These are phyloP conservation scores for Ceratosolen fusciceps DNA, from an alignment of 1,140 invertebrate species.

Conservation along the genomic window DNA sequence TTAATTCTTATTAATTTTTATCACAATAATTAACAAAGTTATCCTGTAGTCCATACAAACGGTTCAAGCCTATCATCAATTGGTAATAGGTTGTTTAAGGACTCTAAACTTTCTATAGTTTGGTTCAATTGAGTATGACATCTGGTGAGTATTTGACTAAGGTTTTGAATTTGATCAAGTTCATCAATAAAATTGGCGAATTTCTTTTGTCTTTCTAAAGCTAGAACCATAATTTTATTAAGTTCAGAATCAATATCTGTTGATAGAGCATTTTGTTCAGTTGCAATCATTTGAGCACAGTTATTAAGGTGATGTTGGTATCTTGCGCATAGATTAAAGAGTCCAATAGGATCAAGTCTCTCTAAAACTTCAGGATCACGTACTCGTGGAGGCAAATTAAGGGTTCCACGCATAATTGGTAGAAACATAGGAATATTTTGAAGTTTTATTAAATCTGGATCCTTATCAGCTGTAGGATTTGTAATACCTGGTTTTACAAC, in stretches of 20 bases:
- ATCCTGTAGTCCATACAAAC: constrained; percentile 90
- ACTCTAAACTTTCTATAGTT: constrained; percentile 87
- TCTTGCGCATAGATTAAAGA: constrained; percentile 76
- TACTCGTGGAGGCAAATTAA: constrained; percentile 85
- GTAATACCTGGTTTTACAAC: constrained; percentile 84
- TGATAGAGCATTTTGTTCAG: constrained; percentile 62
- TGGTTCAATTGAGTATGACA: constrained; percentile 88
- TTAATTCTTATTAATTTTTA: background rate
- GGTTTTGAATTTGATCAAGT: constrained; percentile 83
- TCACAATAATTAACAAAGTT: constrained; percentile 51
- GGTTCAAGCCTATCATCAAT: constrained; percentile 88
- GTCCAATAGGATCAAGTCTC: constrained; percentile 78
- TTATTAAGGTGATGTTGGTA: constrained; percentile 83
- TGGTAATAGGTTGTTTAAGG: constrained; percentile 87
- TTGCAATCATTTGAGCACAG: constrained; percentile 66
- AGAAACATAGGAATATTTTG: constrained; percentile 91
- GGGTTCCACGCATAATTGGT: constrained; percentile 90
- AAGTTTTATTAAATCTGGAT: constrained; percentile 85
- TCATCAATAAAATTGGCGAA: constrained; percentile 89
- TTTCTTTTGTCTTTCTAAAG: constrained; percentile 86
- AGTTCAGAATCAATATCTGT: constrained; percentile 79
- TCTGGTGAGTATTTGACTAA: constrained; percentile 80
- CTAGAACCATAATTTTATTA: constrained; percentile 76
- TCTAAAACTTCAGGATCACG: constrained; percentile 91
- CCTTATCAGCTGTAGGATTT: constrained; percentile 78